Evolutionary conservation across 92 coral and sea anemone species (phyloP), one percentile per base, ranked within the genome.

Genomic region (Actinostola sp.): DNA sequence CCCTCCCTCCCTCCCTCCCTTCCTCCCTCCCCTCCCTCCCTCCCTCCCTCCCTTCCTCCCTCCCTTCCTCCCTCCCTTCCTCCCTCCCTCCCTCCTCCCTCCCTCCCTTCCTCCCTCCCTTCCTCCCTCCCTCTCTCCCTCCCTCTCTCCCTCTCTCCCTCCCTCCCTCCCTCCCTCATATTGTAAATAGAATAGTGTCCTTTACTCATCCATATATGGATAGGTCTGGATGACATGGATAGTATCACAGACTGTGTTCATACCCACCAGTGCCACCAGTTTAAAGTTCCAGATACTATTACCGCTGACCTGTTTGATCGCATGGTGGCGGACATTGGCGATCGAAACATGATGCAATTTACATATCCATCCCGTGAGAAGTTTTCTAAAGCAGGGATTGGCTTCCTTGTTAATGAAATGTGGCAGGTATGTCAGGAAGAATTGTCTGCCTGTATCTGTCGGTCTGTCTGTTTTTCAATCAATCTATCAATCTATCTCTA

Each of bases 351-450:
- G 26, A 66, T 85, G 12, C 73, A 76, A 58, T 86, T 54, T 63
- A 77, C 69, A 14, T 95, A 88, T 49, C 99, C 99, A 11, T 53
- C 90, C 0, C 71, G 61, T 1, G 61, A 67, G 28, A 45, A 45
- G 45, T 71, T 76, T 24, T 70, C 99, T 19, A 79, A 68, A 69
- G 99, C 81, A 10, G 99, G 99, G 29, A 91, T 95, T 72, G 99
- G 99, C 2, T 95, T 95, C 61, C 88, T 95, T 27, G 84, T 95
- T 52, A 79, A 82, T 14, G 99, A 95, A 62, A 92, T 95, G 32
- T 88, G 91, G 86, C 58, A 88, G 92, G 98, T 93, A 75, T 29
- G 71, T 12, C 8, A 19, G 13, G 28, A 1, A 26, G 17, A 41
- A 10, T 20, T 26, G 8, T 17, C 25, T 5, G 2, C n/a, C n/a